phyloP scores from a whole-genome alignment of 2,113 vertebrate genomes.

The human (Homo sapiens) region GRCh38 chr3:64063001-64063500 shows the following conservation, averaged over 20 bases:
- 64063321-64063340: neutral
- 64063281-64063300: neutral
- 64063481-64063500: neutral
- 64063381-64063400: neutral
- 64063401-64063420: conserved; percentile 5
- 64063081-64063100: neutral
- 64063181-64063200: neutral
- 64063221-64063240: neutral
- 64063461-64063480: neutral
- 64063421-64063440: neutral
- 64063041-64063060: conserved; percentile 21
- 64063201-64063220: neutral
- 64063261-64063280: conserved; percentile 33
- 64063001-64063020: neutral
- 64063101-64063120: conserved; percentile 41
- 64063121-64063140: neutral
- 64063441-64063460: neutral
- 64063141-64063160: neutral
- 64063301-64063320: conserved; percentile 18
- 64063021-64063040: neutral
- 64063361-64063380: neutral
- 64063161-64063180: neutral
- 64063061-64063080: conserved; percentile 17
- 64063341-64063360: neutral
- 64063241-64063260: neutral